These are phyloP conservation scores for Edolisoma coerulescens DNA, from an alignment of 2,113 vertebrate species.

Conservation along the genomic window DNA sequence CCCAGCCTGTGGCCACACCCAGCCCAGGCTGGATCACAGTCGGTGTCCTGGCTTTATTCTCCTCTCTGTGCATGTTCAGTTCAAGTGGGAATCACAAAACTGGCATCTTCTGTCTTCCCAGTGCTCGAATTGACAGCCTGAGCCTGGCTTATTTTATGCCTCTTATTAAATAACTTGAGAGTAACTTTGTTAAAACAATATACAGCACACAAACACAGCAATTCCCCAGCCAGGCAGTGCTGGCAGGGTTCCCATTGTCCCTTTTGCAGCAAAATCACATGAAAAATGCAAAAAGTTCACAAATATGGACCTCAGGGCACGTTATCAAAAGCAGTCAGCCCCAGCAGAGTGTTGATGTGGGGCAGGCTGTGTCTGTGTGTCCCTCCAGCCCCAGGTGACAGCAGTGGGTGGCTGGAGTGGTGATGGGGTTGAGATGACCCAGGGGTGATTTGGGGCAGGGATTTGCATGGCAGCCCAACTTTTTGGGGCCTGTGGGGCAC, in stretches of 20 bases:
- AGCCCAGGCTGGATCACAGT: neutral
- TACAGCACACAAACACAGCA: neutral
- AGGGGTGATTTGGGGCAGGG: neutral
- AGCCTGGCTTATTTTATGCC: neutral
- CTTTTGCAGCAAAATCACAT: neutral
- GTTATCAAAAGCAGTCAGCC: accelerated
- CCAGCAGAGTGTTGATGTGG: neutral
- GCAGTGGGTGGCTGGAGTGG: accelerated
- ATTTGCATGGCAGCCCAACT: neutral
- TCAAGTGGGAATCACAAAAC: neutral
- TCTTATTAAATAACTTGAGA: neutral
- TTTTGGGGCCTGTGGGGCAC: neutral
- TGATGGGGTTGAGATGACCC: neutral
- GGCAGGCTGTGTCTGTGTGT: neutral
- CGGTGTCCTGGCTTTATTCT: neutral
- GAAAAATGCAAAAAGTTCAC: neutral
- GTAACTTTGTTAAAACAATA: neutral
- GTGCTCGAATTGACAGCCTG: neutral
- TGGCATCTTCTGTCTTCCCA: neutral
- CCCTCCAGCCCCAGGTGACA: neutral
- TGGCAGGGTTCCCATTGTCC: neutral
- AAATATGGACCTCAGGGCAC: neutral
- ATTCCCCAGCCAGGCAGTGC: neutral
- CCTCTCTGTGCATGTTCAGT: neutral
- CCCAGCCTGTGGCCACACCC: neutral